phyloP scores from a whole-genome alignment of 2,888 invertebrate species.

The Pachycephus smyrnensis region DNA sequence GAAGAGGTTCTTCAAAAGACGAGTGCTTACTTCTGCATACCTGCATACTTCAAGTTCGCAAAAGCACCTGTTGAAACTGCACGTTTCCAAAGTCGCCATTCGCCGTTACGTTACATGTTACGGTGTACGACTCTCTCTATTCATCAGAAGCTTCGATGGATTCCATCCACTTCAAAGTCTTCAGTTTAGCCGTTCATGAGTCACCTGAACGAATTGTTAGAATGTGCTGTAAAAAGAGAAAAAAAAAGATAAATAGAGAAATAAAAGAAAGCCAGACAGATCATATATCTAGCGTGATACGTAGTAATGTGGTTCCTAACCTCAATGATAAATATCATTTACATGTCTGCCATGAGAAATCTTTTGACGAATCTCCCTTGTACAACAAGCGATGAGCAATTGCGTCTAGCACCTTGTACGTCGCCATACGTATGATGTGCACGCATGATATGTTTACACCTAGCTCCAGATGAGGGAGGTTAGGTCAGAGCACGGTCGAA shows the following conservation, averaged over 20 bases:
- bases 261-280: neutral
- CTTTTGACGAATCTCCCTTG: neutral
- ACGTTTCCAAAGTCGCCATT: conserved; percentile 19
- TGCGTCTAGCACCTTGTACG: neutral
- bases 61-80: conserved; percentile 64
- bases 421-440: neutral
- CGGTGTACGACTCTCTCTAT: neutral
- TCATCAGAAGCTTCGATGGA: neutral
- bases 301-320: neutral
- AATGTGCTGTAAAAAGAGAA: neutral
- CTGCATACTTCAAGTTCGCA: conserved; percentile 55
- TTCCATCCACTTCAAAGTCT: neutral
- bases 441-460: neutral
- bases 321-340: neutral
- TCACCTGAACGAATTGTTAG: neutral
- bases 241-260: neutral
- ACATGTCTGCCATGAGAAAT: neutral
- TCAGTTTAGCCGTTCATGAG: neutral
- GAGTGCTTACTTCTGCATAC: conserved; percentile 59
- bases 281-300: neutral
- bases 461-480: neutral
- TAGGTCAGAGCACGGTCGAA: neutral
- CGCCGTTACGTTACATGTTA: neutral
- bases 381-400: neutral
- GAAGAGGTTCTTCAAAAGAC: conserved; percentile 52